phyloP scores from a whole-genome alignment of 2,113 vertebrate species.

The Abramis brama region DNA sequence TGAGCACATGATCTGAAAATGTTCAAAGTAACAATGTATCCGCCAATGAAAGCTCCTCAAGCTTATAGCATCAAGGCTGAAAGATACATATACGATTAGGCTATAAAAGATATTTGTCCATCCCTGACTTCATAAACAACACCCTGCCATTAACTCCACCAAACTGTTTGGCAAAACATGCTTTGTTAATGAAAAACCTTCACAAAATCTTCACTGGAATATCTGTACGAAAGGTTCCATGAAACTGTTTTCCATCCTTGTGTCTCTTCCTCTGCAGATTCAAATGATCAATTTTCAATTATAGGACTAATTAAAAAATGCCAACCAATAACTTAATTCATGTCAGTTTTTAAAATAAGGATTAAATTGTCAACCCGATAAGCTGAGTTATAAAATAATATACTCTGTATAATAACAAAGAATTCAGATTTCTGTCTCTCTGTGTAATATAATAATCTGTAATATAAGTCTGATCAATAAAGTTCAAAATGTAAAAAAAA shows the following conservation, averaged over 20 bases:
- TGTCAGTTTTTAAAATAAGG: not conserved
- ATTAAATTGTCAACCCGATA: not conserved
- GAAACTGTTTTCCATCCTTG: not conserved
- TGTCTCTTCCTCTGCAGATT: not conserved
- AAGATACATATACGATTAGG: not conserved
- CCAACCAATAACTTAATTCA: not conserved
- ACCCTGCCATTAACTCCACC: not conserved
- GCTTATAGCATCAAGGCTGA: not conserved
- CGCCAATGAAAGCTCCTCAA: not conserved
- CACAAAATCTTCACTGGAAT: not conserved
- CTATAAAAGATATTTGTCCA: not conserved
- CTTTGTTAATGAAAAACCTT: constrained; percentile 3
- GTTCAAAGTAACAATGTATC: constrained; percentile 42
- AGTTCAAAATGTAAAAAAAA: not conserved
- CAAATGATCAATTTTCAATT: not conserved
- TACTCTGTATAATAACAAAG: not conserved
- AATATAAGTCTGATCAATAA: not conserved
- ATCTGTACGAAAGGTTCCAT: not conserved
- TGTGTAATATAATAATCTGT: not conserved
- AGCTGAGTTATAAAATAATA: not conserved
- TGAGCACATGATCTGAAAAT: constrained; percentile 61
- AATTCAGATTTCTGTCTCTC: not conserved
- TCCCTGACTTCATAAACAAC: not conserved
- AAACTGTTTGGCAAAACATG: not conserved
- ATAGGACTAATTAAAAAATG: not conserved